These are phyloP conservation scores for Dermatemys mawii DNA, from an alignment of 2,113 vertebrate genomes.

Conservation along the genomic window DNA sequence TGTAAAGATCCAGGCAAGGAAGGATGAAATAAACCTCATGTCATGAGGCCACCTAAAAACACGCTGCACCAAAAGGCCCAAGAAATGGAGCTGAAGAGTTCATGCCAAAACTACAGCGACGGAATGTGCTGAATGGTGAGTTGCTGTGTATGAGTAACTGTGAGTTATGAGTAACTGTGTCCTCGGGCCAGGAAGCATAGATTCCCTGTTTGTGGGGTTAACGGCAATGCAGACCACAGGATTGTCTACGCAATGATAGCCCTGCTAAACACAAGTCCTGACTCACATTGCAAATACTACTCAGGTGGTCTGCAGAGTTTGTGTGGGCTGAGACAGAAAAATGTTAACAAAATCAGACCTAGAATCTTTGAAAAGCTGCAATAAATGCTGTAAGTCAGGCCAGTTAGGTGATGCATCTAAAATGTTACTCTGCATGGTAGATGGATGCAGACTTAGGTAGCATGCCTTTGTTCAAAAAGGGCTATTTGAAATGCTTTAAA, in stretches of 20 bases:
- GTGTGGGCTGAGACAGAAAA: neutral
- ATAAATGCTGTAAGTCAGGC: neutral
- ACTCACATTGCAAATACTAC: neutral
- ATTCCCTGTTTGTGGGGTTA: rapidly evolving
- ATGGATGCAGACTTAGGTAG: neutral
- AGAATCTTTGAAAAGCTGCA: neutral
- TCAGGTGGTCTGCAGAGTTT: neutral
- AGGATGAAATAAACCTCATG: neutral
- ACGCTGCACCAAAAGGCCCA: neutral
- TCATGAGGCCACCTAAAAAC: neutral
- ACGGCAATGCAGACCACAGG: rapidly evolving
- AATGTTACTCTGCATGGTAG: neutral
- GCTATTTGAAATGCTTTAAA: neutral
- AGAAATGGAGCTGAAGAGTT: neutral
- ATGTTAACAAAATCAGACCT: neutral
- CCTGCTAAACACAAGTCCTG: neutral
- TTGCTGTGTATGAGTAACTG: rapidly evolving
- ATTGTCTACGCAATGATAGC: rapidly evolving
- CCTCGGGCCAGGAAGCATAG: neutral
- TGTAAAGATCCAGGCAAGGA: neutral
- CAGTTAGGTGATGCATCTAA: neutral
- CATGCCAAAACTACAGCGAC: neutral
- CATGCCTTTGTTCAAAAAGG: neutral
- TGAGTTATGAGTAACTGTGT: neutral
- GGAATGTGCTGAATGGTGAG: rapidly evolving